Base-by-base conservation (phyloP, 2,888 invertebrate species). In the Pterostichus niger region DNA sequence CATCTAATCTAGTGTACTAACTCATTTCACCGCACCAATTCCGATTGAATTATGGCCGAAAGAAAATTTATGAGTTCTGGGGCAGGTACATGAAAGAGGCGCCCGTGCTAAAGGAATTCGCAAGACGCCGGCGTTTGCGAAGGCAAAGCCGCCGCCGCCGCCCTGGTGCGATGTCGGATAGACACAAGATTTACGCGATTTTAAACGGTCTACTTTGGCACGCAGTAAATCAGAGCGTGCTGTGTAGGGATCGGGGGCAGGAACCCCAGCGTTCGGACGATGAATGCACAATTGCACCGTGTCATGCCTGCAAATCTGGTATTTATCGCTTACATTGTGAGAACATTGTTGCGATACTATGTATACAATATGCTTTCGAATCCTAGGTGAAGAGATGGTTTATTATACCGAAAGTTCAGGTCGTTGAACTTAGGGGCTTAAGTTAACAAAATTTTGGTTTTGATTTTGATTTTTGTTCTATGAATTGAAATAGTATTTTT, bases 141-240 rank as follows among this genome's bases (percentile, higher is more conserved):
- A 31, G 52, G 10, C 77, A 54, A 35, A 15, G 54, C 52, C 9
- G 24, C 24, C 24, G 24, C 24, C 24, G 24, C 24, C 24, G 24
- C 24, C 24, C 24, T 24, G 24, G 24, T 24, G 24, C 2, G 24
- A 24, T 24, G 24, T 9, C 61, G 73, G 46, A 56, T 77, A 77
- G 77, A 77, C 77, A 77, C 59, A 76, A 83, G 83, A 83, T 83
- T 83, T 83, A 83, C 83, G 83, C 77, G 77, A 83, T 83, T 83
- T 83, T 83, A 83, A 83, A 83, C 83, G 83, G 64, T 83, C 83
- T 49, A 40, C 52, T 83, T 83, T 35, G 83, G 83, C 76, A 77
- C 83, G 64, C 77, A 64, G 77, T 83, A 83, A 83, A 83, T 83
- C 83, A 83, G 49, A 46, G 82, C 82, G 33, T 40, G 24, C 52